These are phyloP conservation scores for Cephalopterus ornatus DNA, from an alignment of 2,113 vertebrate genomes.

Conservation along the genomic window DNA sequence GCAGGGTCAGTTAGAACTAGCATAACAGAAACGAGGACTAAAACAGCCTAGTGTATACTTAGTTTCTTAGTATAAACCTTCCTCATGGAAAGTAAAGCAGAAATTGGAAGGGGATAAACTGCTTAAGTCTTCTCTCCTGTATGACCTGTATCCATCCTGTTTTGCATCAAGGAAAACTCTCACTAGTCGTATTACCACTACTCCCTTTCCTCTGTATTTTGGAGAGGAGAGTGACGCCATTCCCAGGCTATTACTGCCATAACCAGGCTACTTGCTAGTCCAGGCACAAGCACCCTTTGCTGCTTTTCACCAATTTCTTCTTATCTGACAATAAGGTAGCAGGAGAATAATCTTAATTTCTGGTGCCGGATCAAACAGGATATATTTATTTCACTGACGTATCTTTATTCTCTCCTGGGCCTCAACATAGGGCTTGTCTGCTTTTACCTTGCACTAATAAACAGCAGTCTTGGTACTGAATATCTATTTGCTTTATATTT, in stretches of 20 bases:
- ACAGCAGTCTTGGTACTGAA: background rate
- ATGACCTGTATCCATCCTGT: background rate
- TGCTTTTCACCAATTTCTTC: background rate
- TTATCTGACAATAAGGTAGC: background rate
- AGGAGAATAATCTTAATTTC: background rate
- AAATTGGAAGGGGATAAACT: background rate
- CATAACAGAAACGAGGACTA: background rate
- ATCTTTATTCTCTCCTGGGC: background rate
- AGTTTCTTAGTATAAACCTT: background rate
- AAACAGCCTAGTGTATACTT: background rate
- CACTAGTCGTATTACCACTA: background rate
- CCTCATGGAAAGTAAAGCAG: background rate
- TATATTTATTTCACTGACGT: background rate
- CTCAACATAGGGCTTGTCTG: background rate
- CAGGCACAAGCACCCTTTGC: background rate
- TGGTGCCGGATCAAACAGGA: background rate
- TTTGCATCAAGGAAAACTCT: background rate
- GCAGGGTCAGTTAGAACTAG: background rate
- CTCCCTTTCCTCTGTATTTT: background rate
- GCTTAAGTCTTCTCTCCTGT: background rate
- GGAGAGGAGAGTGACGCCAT: fast-evolving
- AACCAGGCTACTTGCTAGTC: background rate
- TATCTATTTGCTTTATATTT: background rate
- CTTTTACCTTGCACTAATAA: background rate
- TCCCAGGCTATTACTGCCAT: background rate